These are phyloP conservation scores for Pitangus sulphuratus DNA, from an alignment of 2,797 vertebrate genomes.

Conservation along the genomic window DNA sequence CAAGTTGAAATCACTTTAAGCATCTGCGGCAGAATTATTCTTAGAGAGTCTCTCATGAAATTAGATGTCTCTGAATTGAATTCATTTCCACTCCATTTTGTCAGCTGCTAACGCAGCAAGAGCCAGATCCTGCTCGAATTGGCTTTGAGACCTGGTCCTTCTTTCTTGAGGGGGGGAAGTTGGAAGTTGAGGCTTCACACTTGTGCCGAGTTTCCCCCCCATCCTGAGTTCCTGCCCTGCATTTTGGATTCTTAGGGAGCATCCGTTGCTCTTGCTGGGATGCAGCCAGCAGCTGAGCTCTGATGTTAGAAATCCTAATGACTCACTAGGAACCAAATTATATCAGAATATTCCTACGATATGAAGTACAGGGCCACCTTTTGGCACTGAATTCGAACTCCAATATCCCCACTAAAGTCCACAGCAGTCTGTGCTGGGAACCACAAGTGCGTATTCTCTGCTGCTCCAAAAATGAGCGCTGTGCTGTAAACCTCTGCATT, in stretches of 20 bases:
- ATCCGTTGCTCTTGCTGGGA: neutral
- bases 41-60: conserved; percentile 48
- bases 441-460: rapidly evolving
- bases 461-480: neutral
- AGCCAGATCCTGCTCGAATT: neutral
- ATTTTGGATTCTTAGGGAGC: neutral
- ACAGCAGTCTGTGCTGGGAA: neutral
- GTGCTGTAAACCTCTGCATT: conserved; percentile 5
- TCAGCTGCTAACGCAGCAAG: neutral
- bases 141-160: neutral
- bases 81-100: conserved; percentile 33
- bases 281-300: neutral
- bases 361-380: neutral
- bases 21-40: conserved; percentile 47
- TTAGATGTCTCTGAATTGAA: conserved; percentile 31
- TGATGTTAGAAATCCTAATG: neutral
- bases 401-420: neutral
- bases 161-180: rapidly evolving
- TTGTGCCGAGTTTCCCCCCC: neutral
- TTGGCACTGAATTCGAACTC: neutral
- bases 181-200: neutral
- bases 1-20: conserved; percentile 39
- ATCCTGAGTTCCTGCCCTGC: neutral
- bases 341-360: neutral
- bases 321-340: neutral